phyloP scores from a whole-genome alignment of 2,113 vertebrate genomes.

The Gulo gulo region DNA sequence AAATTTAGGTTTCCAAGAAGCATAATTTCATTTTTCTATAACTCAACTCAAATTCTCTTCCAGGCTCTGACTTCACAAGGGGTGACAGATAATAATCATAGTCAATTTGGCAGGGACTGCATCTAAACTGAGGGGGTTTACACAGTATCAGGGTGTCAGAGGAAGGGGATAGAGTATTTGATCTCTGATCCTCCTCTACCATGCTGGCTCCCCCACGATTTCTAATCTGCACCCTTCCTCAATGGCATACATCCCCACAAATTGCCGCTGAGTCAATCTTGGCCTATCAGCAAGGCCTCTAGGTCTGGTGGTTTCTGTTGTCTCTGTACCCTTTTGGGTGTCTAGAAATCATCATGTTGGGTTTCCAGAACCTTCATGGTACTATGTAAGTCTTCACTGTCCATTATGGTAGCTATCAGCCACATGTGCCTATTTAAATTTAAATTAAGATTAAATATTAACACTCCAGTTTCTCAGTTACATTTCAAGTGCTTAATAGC shows the following conservation, averaged over 20 bases:
- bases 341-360: neutral
- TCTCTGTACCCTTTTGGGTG: neutral
- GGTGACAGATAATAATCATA: neutral
- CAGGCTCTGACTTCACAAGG: neutral
- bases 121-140: neutral
- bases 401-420: neutral
- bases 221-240: neutral
- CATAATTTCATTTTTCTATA: constrained; percentile 31
- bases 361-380: neutral
- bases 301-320: neutral
- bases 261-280: neutral
- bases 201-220: neutral
- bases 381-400: neutral
- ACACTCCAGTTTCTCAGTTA: neutral
- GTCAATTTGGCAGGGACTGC: neutral
- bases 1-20: constrained; percentile 33
- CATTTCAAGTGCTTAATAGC: neutral
- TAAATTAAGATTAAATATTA: constrained; percentile 21
- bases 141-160: neutral
- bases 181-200: neutral
- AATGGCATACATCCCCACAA: neutral
- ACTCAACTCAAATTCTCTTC: constrained; percentile 4
- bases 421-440: neutral
- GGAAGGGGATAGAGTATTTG: neutral
- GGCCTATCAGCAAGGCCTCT: neutral